A percentile compares a stretch with the other conserved stretches of the same genome.
These are phyloP conservation scores for Penaeus chinensis DNA, from an alignment of 1,140 invertebrate genomes.

Conservation along the genomic window DNA sequence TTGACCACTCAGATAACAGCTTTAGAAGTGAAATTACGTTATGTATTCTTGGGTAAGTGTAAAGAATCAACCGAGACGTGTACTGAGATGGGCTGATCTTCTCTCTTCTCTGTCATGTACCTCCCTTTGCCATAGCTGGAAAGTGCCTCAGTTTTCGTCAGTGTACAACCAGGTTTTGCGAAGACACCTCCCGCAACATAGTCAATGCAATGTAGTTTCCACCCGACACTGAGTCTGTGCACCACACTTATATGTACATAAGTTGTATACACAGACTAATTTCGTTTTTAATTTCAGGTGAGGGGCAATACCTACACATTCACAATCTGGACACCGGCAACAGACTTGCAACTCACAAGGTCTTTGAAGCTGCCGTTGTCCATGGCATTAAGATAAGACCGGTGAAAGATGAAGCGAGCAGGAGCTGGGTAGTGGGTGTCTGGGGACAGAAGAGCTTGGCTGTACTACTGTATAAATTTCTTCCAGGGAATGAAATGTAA, in stretches of 20 bases:
- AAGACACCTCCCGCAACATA: neutral
- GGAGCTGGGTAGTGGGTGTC: neutral
- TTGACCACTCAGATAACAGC: constrained; percentile 14
- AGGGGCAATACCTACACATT: constrained; percentile 25
- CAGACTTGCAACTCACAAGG: constrained; percentile 5
- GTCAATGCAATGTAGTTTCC: neutral
- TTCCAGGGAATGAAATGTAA: neutral
- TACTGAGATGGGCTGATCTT: neutral
- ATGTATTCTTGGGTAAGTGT: constrained; percentile 24
- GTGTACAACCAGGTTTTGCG: neutral
- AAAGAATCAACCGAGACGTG: neutral
- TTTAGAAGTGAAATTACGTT: neutral
- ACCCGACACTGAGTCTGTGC: neutral
- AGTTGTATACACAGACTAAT: neutral
- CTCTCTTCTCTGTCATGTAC: neutral
- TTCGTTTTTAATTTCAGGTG: constrained; percentile 22
- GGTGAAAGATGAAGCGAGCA: neutral
- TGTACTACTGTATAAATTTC: neutral
- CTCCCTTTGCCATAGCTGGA: no score
- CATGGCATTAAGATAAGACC: constrained; percentile 3
- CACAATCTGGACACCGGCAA: constrained; percentile 18
- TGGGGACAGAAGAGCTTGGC: constrained; percentile 34
- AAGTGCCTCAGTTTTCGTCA: no score
- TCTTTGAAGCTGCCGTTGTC: constrained; percentile 25
- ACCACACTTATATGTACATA: neutral